Conservation (phyloP, 1,140 invertebrate species). For the Nebria ingens region DNA sequence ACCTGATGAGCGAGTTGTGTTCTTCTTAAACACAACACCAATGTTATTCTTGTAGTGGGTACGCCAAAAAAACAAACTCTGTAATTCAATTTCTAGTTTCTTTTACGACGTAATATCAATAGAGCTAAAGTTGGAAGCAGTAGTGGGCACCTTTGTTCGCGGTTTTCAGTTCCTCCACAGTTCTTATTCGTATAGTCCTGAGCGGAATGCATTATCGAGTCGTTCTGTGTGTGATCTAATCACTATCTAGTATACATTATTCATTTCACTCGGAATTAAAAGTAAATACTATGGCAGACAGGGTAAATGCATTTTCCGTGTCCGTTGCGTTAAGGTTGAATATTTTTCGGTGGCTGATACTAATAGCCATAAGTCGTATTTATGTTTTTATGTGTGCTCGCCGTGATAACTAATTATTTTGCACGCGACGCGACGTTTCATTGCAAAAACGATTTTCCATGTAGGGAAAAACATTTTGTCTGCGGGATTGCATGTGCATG, state of each 20-base stretch:
- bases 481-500: too few species aligned
- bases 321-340: too few species aligned
- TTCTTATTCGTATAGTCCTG: not conserved
- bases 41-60: too few species aligned
- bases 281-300: not conserved
- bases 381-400: not conserved
- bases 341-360: not conserved
- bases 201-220: not conserved
- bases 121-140: not conserved
- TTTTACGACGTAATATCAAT: not conserved
- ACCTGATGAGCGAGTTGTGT: too few species aligned
- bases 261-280: not conserved
- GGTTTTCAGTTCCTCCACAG: not conserved
- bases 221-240: not conserved
- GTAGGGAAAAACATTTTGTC: not conserved
- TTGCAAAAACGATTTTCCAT: not conserved
- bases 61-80: too few species aligned
- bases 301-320: not conserved
- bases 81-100: not conserved
- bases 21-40: too few species aligned
- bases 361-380: not conserved
- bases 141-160: not conserved
- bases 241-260: not conserved
- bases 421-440: not conserved
- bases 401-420: not conserved